Evolutionary conservation across 1,140 invertebrate species (phyloP).

Genomic region (Hestina assimilis): DNA sequence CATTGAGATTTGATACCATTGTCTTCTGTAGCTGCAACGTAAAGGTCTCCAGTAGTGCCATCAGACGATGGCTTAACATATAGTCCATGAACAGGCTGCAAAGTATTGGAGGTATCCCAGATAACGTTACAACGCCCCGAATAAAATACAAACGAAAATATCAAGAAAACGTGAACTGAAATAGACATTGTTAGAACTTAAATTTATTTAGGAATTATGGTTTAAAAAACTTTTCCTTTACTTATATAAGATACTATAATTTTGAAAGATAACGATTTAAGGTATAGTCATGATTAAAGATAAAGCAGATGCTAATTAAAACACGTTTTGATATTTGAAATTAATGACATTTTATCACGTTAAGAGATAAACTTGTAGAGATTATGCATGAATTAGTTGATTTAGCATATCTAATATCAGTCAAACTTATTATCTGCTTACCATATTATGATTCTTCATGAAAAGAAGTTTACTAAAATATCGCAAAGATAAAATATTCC

Average conservation of each 20-base stretch:
- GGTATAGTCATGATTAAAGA: slow-evolving; percentile 1
- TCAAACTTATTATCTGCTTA: no score
- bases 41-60: slow-evolving; percentile 64
- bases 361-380: slow-evolving; percentile 2
- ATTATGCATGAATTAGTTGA: not conserved
- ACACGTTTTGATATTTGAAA: slow-evolving; percentile 14
- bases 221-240: not conserved
- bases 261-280: slow-evolving; percentile 3
- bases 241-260: slow-evolving; percentile 4
- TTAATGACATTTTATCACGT: slow-evolving; percentile 7
- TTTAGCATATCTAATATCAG: no score
- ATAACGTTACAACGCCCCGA: slow-evolving; percentile 25
- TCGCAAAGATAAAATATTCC: no score
- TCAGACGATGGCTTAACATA: slow-evolving; percentile 62
- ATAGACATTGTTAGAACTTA: slow-evolving; percentile 19
- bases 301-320: slow-evolving; percentile 3
- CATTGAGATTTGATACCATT: slow-evolving; percentile 57
- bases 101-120: slow-evolving; percentile 33
- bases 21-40: slow-evolving; percentile 67
- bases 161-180: not conserved
- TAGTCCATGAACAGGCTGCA: slow-evolving; percentile 61
- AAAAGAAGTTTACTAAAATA: not conserved
- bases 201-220: not conserved
- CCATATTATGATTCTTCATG: no score
- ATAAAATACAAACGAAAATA: slow-evolving; percentile 3